phyloP scores from a whole-genome alignment of 1,140 invertebrate species.

The Drosophila subpulchrella region DNA sequence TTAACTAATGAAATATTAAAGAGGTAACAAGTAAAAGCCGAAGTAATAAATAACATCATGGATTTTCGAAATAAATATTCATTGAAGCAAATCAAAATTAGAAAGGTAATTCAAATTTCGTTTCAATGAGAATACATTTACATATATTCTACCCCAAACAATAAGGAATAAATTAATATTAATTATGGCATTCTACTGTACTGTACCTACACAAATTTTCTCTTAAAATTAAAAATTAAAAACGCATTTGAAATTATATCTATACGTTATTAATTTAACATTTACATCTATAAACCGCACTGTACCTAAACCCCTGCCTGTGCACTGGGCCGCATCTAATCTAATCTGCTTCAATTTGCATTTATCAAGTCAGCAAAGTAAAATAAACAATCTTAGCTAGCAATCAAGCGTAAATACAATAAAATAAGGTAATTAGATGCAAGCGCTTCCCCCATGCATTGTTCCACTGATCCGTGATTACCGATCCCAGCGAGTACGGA shows the following conservation, averaged over 20 bases:
- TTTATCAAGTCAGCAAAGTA: background rate
- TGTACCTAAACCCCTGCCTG: background rate
- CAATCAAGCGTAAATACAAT: conserved; percentile 28
- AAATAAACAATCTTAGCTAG: conserved; percentile 11
- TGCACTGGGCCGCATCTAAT: conserved; percentile 16
- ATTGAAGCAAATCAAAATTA: background rate
- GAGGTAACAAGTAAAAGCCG: too few species aligned
- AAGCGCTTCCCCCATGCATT: background rate
- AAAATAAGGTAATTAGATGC: background rate
- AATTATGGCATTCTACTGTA: background rate
- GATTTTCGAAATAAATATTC: background rate
- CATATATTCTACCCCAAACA: background rate
- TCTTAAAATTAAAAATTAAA: background rate
- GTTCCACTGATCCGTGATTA: background rate
- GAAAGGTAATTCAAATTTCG: background rate
- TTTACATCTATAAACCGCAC: conserved; percentile 3
- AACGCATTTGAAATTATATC: background rate
- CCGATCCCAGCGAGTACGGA: background rate
- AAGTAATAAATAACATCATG: too few species aligned
- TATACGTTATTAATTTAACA: background rate
- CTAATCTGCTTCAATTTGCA: conserved; percentile 42
- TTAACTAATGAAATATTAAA: background rate
- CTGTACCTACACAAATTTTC: background rate
- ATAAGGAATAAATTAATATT: background rate
- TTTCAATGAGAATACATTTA: background rate